Evolutionary conservation across 2,888 invertebrate genomes (phyloP).

Genomic region (Loripinus fragilis): DNA sequence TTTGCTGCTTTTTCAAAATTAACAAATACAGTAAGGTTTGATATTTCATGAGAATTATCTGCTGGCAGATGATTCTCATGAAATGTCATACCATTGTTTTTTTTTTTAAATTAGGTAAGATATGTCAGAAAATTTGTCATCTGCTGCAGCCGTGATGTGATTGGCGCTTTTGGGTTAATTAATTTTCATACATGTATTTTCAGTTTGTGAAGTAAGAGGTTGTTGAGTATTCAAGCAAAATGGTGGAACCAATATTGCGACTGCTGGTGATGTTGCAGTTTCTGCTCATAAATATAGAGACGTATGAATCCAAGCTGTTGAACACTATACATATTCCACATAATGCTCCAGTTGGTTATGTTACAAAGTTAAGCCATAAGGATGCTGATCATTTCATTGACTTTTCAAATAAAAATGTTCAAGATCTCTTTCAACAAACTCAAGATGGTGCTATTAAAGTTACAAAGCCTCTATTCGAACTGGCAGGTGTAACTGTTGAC

Average conservation of each 20-base stretch:
- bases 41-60: no score
- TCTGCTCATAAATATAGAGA: neutral
- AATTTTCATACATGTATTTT: no score
- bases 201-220: neutral
- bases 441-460: constrained; percentile 66
- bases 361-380: constrained; percentile 33
- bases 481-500: constrained; percentile 48
- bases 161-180: no score
- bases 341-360: constrained; percentile 45
- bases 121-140: no score
- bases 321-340: constrained; percentile 48
- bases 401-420: constrained; percentile 22
- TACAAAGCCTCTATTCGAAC: constrained; percentile 48
- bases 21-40: no score
- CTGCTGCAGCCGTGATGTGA: no score
- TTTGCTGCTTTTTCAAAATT: no score
- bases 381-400: constrained; percentile 28
- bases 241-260: neutral
- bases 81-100: no score
- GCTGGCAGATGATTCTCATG: no score
- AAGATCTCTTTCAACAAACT: constrained; percentile 42
- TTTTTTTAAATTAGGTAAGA: no score
- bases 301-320: constrained; percentile 20
- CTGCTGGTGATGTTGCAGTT: neutral
- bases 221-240: neutral